Percentiles rank a stretch among this genome's conserved stretches.
phyloP scores from a whole-genome alignment of 2,888 invertebrate genomes.

The Pecten maximus region DNA sequence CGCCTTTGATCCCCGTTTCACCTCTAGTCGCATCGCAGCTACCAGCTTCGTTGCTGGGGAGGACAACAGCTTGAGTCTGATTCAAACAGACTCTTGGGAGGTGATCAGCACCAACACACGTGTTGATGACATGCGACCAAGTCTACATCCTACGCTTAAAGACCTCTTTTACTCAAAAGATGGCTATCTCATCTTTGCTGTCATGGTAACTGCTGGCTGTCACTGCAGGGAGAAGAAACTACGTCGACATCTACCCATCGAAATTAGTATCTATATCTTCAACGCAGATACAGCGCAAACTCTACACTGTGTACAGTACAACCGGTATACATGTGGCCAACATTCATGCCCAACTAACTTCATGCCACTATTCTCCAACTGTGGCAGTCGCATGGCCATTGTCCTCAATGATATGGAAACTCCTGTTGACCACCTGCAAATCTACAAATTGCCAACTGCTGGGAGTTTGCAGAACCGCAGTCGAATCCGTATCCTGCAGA shows the following conservation, averaged over 20 bases:
- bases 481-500: conserved; percentile 78
- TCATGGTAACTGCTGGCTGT: conserved; percentile 77
- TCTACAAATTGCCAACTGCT: conserved; percentile 79
- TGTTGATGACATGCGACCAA: conserved; percentile 74
- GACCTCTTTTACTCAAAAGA: conserved; percentile 79
- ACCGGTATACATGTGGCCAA: conserved; percentile 78
- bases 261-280: conserved; percentile 80
- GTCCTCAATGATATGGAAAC: conserved; percentile 78
- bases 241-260: conserved; percentile 77
- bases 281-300: conserved; percentile 78
- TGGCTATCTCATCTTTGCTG: conserved; percentile 79
- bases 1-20: conserved; percentile 81
- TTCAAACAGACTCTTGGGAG: conserved; percentile 74
- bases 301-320: conserved; percentile 81
- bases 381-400: conserved; percentile 81
- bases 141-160: conserved; percentile 77
- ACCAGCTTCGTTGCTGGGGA: conserved; percentile 78
- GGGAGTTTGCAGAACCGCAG: conserved; percentile 79
- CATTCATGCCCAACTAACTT: conserved; percentile 81
- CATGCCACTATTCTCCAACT: conserved; percentile 80
- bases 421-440: conserved; percentile 78
- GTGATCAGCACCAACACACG: conserved; percentile 75
- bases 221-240: conserved; percentile 79
- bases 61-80: conserved; percentile 79
- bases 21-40: conserved; percentile 77